Base-by-base conservation (phyloP, 1,140 invertebrate species). In the Diorhabda elongata region DNA sequence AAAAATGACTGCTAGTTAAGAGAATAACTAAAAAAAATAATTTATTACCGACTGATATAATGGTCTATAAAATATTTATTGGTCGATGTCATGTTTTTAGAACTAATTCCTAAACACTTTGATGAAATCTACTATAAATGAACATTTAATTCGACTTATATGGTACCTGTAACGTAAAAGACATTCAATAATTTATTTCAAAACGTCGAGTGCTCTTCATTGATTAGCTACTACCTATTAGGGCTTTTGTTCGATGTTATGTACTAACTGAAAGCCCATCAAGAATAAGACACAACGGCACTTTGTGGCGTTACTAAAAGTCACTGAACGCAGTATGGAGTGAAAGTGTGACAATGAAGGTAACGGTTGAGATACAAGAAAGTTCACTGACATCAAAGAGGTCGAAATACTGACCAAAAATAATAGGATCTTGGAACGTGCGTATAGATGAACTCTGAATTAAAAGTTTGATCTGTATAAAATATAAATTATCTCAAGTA, bases 281-380 rank as follows among this genome's bases (percentile, higher is more conserved):
- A 52, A 52, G 47, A 52, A 52, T 52, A 52, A 52, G n/a, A 52
- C 47, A 52, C 6, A 52, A 6, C 47, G 47, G 47, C 47, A 52
- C n/a, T 52, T 52, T 52, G 47, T 52, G 47, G 47, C 47, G 47
- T 52, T 52, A 52, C 47, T 6, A 52, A 52, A 52, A 52, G 47
- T 52, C 47, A 52, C 47, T 52, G 47, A 52, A 52, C 47, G 47
- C 47, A 8, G 47, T n/a, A 52, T n/a, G n/a, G 47, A 52, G 47
- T 52, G 47, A 52, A 52, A 52, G 47, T 52, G 47, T 52, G 47
- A 52, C 47, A 52, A 52, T 52, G 47, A 52, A 52, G 47, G 47
- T 52, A 52, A 52, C 47, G 47, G 47, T 52, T 52, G 47, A 52
- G 6, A n/a, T 52, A 52, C 47, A 52, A 52, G 47, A 52, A 52